Base-by-base conservation (phyloP, 2,113 vertebrate genomes). In the Pterophyllum scalare region DNA sequence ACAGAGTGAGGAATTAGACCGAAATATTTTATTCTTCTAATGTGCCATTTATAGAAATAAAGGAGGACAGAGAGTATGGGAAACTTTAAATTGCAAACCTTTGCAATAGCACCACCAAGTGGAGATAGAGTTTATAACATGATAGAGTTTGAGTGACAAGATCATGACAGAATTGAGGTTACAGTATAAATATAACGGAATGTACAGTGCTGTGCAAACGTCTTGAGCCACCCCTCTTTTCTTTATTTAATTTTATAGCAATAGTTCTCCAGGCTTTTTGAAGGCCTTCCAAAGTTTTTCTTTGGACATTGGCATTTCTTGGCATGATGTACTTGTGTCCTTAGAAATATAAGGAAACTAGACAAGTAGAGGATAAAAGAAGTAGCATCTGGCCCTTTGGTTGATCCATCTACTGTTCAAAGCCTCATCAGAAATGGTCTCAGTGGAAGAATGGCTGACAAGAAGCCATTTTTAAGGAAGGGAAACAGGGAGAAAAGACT, bases 91-190 rank as follows among this genome's bases (percentile, higher is more conserved):
- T 70, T 20, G 49, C 24, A 70, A 3, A n/a, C 17, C 33, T 87
- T 46, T 77, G 7, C 22, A 91, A 82, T 12, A 88, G 54, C 65
- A 13, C 14, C 91, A 85, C 70, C 92, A 19, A 60, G 85, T 91
- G 93, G 92, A 76, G 7, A 11, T 65, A n/a, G 28, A 31, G 24
- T 59, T 61, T 22, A 75, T 56, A 22, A 58, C 57, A 60, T 10
- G 40, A 35, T 3, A 0, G 1, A 24, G n/a, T 5, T 19, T 14
- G 1, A 57, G 65, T 40, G 22, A 59, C 19, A 58, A 24, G 28
- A 35, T n/a, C 2, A 2, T 38, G 13, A 2, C 79, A 11, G 61
- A 70, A 20, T 70, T 17, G 19, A 49, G 46, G 24, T 52, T 49
- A 52, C 15, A 59, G 8, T 20, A 14, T 26, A 72, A 0, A 52